Evolutionary conservation across 2,113 vertebrate species (phyloP), one percentile per base, ranked within the genome.

Genomic region (Spheniscus mendiculus): DNA sequence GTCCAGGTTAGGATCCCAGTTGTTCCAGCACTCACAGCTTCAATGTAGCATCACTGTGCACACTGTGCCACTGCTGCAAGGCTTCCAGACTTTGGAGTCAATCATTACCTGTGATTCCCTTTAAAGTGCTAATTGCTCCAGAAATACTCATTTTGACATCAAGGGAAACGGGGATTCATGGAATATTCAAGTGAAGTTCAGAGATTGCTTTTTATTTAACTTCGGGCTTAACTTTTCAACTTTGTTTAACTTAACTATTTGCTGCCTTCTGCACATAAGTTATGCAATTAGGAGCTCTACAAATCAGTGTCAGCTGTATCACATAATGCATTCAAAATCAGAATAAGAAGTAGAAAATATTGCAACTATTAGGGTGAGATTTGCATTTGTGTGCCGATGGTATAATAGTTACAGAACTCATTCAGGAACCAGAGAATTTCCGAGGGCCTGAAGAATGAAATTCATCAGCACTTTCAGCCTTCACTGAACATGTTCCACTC

Each of bases 11-110:
- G 22, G 26, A 82, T 27, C 11, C 20, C 16, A 55, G 16, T 3
- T 85, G 8, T 15, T 82, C 26, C 44, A 89, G 73, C 56, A 49
- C 36, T 82, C 63, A 55, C 22, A 71, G 62, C 25, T 80, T 58
- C 44, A 78, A 4, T 10, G 32, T 6, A 83, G 55, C n/a, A 81
- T 21, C n/a, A 19, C 25, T 0, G 0, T 6, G 25, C 23, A 58
- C 0, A 1, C 44, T 42, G 10, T 22, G 30, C 15, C 25, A 47
- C n/a, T 26, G 29, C n/a, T 62, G 45, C 69, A 81, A 58, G 32
- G 38, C 32, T 76, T 84, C 80, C 0, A 1, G n/a, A 74, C n/a
- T 74, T 23, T 4, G 7, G 15, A 83, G 42, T 55, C 50, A 62
- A 6, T 42, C 29, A 52, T 44, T 50, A 76, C 5, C 67, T 45